Conservation (phyloP, 2,797 vertebrate species). For the Pseudomugil gertrudae region DNA sequence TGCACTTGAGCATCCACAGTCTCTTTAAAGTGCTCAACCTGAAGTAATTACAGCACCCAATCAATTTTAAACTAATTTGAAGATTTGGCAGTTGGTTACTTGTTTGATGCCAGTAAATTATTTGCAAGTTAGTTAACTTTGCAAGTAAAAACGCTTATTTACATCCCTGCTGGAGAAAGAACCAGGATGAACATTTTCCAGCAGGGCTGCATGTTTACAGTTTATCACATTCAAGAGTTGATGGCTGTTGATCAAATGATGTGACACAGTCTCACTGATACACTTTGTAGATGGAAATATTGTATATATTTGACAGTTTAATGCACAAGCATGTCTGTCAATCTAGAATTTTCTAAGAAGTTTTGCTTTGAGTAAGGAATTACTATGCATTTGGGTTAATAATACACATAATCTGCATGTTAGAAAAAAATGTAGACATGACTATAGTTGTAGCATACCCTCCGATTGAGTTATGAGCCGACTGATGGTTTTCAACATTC, state of each 20-base stretch:
- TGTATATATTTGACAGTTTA: not conserved
- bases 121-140: slow-evolving; percentile 42
- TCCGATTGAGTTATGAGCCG: too few relatives aligned
- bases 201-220: too few relatives aligned
- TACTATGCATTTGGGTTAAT: slow-evolving; percentile 11
- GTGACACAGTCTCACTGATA: not conserved
- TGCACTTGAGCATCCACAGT: slow-evolving; percentile 52
- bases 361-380: not conserved
- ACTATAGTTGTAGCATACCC: too few relatives aligned
- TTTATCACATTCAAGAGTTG: not conserved
- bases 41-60: slow-evolving; percentile 59
- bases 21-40: slow-evolving; percentile 53
- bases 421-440: slow-evolving; percentile 17
- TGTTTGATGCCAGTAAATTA: slow-evolving; percentile 32
- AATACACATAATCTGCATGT: slow-evolving; percentile 9
- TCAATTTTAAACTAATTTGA: slow-evolving; percentile 62
- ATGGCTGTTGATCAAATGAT: not conserved
- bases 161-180: slow-evolving; percentile 11
- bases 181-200: not conserved
- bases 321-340: not conserved
- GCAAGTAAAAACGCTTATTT: slow-evolving; percentile 11
- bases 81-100: slow-evolving; percentile 37
- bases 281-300: not conserved
- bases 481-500: too few relatives aligned
- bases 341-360: not conserved